These are phyloP conservation scores for Adelphocoris suturalis DNA, from an alignment of 2,888 invertebrate genomes.

Conservation along the genomic window DNA sequence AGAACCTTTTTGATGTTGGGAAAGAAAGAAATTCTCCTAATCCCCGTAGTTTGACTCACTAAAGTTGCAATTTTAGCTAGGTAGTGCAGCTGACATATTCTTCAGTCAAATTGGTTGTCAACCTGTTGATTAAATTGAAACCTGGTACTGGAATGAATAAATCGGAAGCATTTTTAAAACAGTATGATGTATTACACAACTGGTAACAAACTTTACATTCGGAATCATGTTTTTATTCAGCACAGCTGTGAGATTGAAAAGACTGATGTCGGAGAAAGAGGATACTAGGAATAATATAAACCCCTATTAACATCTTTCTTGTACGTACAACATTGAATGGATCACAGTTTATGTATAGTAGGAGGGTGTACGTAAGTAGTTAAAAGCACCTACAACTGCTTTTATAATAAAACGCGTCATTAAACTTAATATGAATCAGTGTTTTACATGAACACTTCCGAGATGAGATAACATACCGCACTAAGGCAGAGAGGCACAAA, in stretches of 20 bases:
- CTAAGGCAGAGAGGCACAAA: constrained; percentile 28
- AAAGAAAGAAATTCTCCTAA: too few species aligned
- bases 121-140: too few species aligned
- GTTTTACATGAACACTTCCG: background rate
- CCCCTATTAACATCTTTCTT: background rate
- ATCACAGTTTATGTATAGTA: constrained; percentile 7
- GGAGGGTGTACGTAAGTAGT: background rate
- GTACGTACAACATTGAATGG: background rate
- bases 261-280: background rate
- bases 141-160: too few species aligned
- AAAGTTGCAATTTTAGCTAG: too few species aligned
- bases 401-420: background rate
- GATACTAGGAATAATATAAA: background rate
- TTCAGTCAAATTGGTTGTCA: too few species aligned
- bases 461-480: constrained; percentile 1
- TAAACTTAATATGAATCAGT: constrained; percentile 5
- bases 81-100: too few species aligned
- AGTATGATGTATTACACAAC: constrained; percentile 27
- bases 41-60: too few species aligned
- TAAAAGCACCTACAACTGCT: background rate
- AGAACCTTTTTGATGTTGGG: too few species aligned
- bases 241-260: background rate
- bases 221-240: background rate
- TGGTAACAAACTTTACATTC: constrained; percentile 37
- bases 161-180: background rate